phyloP scores from a whole-genome alignment of 2,888 invertebrate genomes.

The Acleris literana region DNA sequence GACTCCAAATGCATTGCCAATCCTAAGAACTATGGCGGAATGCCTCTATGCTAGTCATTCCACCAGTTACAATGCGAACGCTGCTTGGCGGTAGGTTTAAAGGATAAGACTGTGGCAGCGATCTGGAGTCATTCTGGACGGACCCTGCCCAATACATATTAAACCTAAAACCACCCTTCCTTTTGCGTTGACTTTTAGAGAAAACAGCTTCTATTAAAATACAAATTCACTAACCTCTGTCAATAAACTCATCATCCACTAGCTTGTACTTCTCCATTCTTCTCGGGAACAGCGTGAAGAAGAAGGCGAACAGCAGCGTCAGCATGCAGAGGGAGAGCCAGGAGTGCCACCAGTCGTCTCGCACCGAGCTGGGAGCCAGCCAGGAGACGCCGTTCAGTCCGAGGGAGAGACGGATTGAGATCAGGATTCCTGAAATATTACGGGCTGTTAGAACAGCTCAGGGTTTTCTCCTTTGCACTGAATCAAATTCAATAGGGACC shows the following conservation, averaged over 20 bases:
- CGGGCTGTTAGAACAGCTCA: background rate
- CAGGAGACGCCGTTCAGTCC: constrained; percentile 65
- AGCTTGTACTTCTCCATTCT: constrained; percentile 54
- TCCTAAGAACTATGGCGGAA: too few species aligned
- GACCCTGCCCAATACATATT: too few species aligned
- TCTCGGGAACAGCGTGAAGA: constrained; percentile 67
- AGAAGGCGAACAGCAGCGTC: constrained; percentile 67
- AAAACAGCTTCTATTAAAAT: background rate
- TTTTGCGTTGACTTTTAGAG: too few species aligned
- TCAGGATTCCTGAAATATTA: constrained; percentile 63
- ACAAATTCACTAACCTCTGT: constrained; percentile 4
- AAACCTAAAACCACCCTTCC: too few species aligned
- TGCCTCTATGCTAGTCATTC: too few species aligned
- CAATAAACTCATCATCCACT: constrained; percentile 36
- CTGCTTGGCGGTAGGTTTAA: too few species aligned
- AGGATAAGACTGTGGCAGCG: too few species aligned
- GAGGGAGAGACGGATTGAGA: constrained; percentile 71
- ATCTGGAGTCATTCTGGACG: too few species aligned
- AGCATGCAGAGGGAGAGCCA: constrained; percentile 68
- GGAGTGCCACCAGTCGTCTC: constrained; percentile 69
- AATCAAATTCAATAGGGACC: too few species aligned
- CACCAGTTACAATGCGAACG: too few species aligned
- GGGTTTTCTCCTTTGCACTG: too few species aligned
- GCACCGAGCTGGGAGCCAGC: constrained; percentile 56
- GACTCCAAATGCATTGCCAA: too few species aligned